Evolutionary conservation across 1,140 invertebrate species (phyloP), one percentile per base, ranked within the genome.

Genomic region (Diplogasteroides magnus): DNA sequence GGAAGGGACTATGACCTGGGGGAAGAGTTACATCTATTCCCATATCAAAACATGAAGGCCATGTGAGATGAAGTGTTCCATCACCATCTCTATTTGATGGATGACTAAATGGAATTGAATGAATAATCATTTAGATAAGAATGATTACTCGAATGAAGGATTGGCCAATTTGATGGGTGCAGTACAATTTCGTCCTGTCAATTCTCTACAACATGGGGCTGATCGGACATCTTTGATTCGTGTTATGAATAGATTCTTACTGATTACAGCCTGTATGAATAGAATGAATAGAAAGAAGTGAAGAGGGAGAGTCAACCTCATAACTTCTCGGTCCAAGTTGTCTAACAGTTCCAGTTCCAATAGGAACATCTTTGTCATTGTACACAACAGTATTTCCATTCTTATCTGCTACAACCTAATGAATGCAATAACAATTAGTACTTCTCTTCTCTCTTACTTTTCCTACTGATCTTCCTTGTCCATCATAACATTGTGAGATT

Each of bases 41-140:
- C 81, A 82, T 83, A 70, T 82, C 80, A 63, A 82, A 82, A 65
- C 80, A 82, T 61, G 78, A 75, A 23, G 79, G 79, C 79, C 79
- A 79, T 64, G 77, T 80, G 23, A 78, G 58, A 32, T 77, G 73
- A 31, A 79, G 31, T 31, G 65, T 76, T 58, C 78, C 80, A 25
- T 82, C 70, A 27, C 71, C 74, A 57, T 81, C 79, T 27, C 80
- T 64, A 56, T 83, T 61, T 27, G 74, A 76, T 26, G 81, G 81
- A 70, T 81, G 79, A 32, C 58, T 73, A 71, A 83, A 82, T 59
- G 80, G n/a, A 61, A 26, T 74, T 73, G n/a, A n/a, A 29, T 25
- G 31, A 48, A 61, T 61, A 23, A 61, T 28, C 25, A 63, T 11
- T 48, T 3, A 48, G 28, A 19, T 37, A 48, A 64, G 0, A 29